phyloP scores from a whole-genome alignment of 2,113 vertebrate genomes.

The Sinocyclocheilus grahami region DNA sequence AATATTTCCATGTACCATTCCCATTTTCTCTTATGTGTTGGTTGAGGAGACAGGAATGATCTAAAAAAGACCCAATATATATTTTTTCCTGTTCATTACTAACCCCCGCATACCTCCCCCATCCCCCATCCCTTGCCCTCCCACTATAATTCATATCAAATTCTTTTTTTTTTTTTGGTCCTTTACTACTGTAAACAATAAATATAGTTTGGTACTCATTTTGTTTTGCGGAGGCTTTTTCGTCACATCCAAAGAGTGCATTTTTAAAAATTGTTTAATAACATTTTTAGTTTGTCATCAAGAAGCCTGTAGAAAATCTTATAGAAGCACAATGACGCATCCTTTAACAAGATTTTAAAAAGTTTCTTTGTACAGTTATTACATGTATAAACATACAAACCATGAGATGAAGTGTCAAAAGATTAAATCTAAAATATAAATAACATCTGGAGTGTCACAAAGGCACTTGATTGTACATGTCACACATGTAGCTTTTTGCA shows the following conservation, averaged over 20 bases:
- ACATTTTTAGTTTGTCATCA: too few relatives aligned
- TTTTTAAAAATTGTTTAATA: background rate
- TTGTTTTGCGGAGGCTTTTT: background rate
- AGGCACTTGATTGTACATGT: slow-evolving; percentile 18
- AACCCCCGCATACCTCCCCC: background rate
- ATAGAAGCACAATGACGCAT: background rate
- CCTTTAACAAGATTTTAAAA: background rate
- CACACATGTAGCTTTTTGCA: background rate
- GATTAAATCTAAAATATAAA: slow-evolving; percentile 52
- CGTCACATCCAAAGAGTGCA: background rate
- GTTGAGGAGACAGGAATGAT: background rate
- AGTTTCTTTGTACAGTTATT: slow-evolving; percentile 39
- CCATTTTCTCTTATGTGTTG: background rate
- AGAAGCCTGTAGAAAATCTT: background rate
- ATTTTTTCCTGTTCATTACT: slow-evolving; percentile 17
- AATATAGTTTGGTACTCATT: slow-evolving; percentile 86
- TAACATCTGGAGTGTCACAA: slow-evolving; percentile 24
- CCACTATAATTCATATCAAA: slow-evolving; percentile 11
- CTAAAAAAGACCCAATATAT: background rate
- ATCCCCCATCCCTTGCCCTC: background rate
- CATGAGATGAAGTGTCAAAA: slow-evolving; percentile 11
- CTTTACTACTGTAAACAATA: slow-evolving; percentile 88
- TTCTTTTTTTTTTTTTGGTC: slow-evolving; percentile 69
- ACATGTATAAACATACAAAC: slow-evolving; percentile 36
- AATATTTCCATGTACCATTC: background rate